Conservation (phyloP, 1,140 invertebrate genomes). For the Calycopis cecrops region DNA sequence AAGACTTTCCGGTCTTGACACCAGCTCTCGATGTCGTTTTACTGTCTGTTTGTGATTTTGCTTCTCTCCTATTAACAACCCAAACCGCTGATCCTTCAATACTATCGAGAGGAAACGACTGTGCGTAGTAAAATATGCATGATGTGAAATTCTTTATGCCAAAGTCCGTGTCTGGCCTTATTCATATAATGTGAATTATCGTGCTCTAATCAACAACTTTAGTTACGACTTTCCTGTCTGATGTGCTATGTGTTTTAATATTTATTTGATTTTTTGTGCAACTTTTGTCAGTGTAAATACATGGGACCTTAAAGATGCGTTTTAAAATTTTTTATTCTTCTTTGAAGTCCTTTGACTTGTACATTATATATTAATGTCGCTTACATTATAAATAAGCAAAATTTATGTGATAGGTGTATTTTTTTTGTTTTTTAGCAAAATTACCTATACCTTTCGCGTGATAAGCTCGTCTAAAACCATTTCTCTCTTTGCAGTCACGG, state of each 20-base stretch:
- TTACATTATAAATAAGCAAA: constrained; percentile 16
- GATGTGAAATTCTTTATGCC: background rate
- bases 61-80: constrained; percentile 51
- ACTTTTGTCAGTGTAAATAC: constrained; percentile 3
- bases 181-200: constrained; percentile 10
- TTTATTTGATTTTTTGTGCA: constrained; percentile 15
- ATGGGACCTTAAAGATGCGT: constrained; percentile 13
- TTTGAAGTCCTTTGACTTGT: constrained; percentile 3
- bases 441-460: background rate
- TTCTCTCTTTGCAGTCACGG: constrained; percentile 17
- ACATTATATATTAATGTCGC: constrained; percentile 12
- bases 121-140: background rate
- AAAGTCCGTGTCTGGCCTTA: background rate
- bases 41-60: constrained; percentile 59
- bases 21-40: constrained; percentile 66
- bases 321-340: constrained; percentile 18
- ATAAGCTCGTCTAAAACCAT: constrained; percentile 19
- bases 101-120: constrained; percentile 14
- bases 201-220: constrained; percentile 8
- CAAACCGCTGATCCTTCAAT: constrained; percentile 33
- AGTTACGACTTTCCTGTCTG: background rate
- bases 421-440: constrained; percentile 2
- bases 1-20: constrained; percentile 52
- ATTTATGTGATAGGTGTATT: constrained; percentile 5
- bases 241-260: constrained; percentile 15